phyloP scores from a whole-genome alignment of 1,140 invertebrate genomes.

The Lucilia cuprina region DNA sequence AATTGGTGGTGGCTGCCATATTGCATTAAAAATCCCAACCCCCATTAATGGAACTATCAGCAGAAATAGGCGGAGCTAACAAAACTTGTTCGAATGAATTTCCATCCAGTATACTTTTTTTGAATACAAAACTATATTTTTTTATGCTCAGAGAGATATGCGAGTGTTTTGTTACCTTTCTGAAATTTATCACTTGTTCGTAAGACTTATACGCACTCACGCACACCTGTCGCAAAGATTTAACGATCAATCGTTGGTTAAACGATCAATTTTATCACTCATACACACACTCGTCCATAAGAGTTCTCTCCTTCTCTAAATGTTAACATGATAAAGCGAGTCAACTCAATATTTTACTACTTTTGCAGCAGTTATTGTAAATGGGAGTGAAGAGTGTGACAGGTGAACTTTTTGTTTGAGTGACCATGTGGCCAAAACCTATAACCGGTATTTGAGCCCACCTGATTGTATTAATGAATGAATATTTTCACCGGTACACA shows the following conservation, averaged over 20 bases:
- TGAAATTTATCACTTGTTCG: not conserved
- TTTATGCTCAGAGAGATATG: not conserved
- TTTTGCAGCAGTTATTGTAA: not conserved
- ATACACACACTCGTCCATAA: not conserved
- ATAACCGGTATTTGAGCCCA: slow-evolving; percentile 33
- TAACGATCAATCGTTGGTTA: slow-evolving; percentile 9
- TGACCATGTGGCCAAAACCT: not conserved
- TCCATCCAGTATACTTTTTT: not conserved
- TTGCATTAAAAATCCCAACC: slow-evolving; percentile 16
- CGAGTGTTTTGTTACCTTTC: not conserved
- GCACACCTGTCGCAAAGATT: slow-evolving; percentile 21
- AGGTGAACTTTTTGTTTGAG: not conserved
- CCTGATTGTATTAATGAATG: slow-evolving; percentile 6
- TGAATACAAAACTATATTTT: not conserved
- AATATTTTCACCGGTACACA: slow-evolving; percentile 20
- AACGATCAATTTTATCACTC: not conserved
- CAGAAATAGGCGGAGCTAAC: slow-evolving; percentile 22
- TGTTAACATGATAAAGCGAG: not conserved
- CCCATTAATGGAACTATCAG: not conserved
- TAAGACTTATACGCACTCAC: not conserved
- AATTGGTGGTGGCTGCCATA: slow-evolving; percentile 42
- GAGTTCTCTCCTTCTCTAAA: too few relatives aligned
- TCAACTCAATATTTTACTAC: not conserved
- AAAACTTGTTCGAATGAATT: slow-evolving; percentile 20
- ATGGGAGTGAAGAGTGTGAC: not conserved